Conservation (phyloP, 1,140 invertebrate genomes). For the Calliphora vicina region DNA sequence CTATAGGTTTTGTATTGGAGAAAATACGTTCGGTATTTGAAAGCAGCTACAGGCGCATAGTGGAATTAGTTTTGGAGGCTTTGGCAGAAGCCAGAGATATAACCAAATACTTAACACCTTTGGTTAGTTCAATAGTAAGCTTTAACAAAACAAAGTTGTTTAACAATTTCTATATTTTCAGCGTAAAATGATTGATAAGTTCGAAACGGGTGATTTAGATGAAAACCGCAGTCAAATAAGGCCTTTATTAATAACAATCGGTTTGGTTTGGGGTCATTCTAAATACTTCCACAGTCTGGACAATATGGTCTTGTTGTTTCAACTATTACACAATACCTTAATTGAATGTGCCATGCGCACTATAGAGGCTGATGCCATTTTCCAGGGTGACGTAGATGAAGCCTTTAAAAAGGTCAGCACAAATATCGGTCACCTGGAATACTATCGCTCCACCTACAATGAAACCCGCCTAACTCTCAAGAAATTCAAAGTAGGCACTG, state of each 20-base stretch:
- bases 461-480: conserved; percentile 67
- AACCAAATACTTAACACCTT: conserved; percentile 70
- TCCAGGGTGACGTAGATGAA: conserved; percentile 74
- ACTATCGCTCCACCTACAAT: conserved; percentile 64
- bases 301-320: conserved; percentile 74
- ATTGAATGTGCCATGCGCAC: conserved; percentile 67
- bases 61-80: conserved; percentile 72
- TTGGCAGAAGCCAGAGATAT: conserved; percentile 73
- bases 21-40: conserved; percentile 77
- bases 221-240: conserved; percentile 71
- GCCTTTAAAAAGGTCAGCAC: conserved; percentile 62
- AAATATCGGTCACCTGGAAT: conserved; percentile 62
- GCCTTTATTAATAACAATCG: conserved; percentile 77
- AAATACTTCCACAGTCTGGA: conserved; percentile 81
- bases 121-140: conserved; percentile 57
- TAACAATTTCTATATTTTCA: conserved; percentile 12
- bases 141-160: neutral
- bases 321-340: conserved; percentile 76
- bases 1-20: conserved; percentile 80
- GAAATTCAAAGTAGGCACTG: conserved; percentile 52
- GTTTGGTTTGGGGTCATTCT: conserved; percentile 84
- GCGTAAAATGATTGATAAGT: conserved; percentile 70
- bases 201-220: conserved; percentile 75
- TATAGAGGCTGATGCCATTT: conserved; percentile 69
- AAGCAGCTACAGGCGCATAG: conserved; percentile 72